Evolutionary conservation across 2,113 vertebrate genomes (phyloP), one percentile per base, ranked within the genome.

Genomic region (Noctilio leporinus): DNA sequence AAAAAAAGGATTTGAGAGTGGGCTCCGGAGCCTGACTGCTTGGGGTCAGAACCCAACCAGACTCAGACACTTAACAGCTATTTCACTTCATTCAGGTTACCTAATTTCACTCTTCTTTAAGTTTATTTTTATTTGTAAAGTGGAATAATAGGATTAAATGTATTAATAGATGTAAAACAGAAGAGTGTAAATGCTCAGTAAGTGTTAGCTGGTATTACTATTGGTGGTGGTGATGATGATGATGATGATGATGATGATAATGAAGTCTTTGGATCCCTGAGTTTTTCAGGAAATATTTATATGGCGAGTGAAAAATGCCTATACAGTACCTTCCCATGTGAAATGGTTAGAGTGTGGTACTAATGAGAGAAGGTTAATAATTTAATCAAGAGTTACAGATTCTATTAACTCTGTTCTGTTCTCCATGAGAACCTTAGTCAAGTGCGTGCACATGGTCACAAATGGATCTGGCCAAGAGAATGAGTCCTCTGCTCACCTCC

Each of bases 71-170:
- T 12, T 91, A 72, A 35, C 85, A 96, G 53, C 45, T 93, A 24
- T 95, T 45, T 92, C 51, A 75, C 43, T 15, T 94, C 15, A 16
- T 87, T 90, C 17, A 57, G 86, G 33, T 78, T 94, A 78, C 49
- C 69, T 73, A 59, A 90, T 90, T 88, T 95, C 35, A 86, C 20
- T 82, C 59, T 67, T 15, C 55, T 76, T 87, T 24, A 24, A 45
- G 7, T 70, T 90, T n/a, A n/a, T n/a, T 92, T 38, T 83, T 89
- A 78, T 38, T 53, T 69, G 33, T 89, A 93, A 96, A 92, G 89
- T 73, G 49, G 40, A 55, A 75, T 51, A 38, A 57, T 62, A 76
- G 19, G 30, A 59, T 89, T 72, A 90, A 91, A 80, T 55, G 17
- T 64, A 90, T 85, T 92, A 86, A 78, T 62, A 87, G 55, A 88